Percentiles rank a stretch among this genome's conserved stretches.
These are phyloP conservation scores for Panzeria rudis DNA, from an alignment of 2,888 invertebrate species.

Conservation along the genomic window DNA sequence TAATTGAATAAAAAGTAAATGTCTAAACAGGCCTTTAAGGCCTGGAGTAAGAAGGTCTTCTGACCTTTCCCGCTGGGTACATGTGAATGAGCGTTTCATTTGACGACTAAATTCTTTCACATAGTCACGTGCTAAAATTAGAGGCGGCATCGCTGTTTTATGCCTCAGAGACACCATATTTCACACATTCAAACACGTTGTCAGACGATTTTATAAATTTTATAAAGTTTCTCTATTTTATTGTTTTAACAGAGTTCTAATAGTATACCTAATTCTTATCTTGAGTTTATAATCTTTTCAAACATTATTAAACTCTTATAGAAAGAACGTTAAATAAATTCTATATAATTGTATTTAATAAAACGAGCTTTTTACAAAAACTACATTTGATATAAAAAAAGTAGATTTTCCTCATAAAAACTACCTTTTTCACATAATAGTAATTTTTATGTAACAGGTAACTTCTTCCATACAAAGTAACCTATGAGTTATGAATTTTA, in stretches of 20 bases:
- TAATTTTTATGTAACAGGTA: neutral
- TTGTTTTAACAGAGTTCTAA: neutral
- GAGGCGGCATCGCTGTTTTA: conserved; percentile 30
- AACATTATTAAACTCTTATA: neutral
- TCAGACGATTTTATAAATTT: conserved; percentile 3
- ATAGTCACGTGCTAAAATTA: conserved; percentile 50
- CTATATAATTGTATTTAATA: no score
- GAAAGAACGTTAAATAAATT: neutral
- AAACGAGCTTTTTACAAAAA: neutral
- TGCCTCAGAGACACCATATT: conserved; percentile 26
- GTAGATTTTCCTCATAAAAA: neutral
- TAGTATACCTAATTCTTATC: neutral
- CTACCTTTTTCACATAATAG: neutral
- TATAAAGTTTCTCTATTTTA: neutral
- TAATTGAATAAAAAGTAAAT: no score
- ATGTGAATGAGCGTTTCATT: neutral
- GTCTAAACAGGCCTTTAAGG: no score
- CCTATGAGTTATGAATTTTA: neutral
- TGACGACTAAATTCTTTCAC: conserved; percentile 23
- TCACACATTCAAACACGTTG: conserved; percentile 24
- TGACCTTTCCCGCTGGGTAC: no score
- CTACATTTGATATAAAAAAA: neutral
- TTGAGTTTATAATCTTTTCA: neutral
- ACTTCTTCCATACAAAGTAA: neutral
- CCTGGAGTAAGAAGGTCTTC: no score